Percentiles rank a stretch among this genome's conserved stretches.
These are phyloP conservation scores for Macrosteles quadrilineatus DNA, from an alignment of 1,140 invertebrate species.

Conservation along the genomic window DNA sequence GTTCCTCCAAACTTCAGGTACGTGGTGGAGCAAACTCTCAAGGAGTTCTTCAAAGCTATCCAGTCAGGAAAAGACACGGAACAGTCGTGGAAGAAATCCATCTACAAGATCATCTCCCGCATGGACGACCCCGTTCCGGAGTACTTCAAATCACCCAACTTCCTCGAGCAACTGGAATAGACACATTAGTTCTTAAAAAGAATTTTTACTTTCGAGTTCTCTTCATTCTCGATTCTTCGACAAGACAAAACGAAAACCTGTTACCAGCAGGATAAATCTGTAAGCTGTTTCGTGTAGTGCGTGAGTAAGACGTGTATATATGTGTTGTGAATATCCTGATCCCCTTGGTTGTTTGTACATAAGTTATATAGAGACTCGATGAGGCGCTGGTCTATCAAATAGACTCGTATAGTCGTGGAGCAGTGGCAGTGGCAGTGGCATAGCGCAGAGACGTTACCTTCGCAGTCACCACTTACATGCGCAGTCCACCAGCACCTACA, in stretches of 20 bases:
- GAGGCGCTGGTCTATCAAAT: constrained; percentile 39
- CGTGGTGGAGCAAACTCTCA: constrained; percentile 95
- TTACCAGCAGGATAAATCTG: constrained; percentile 36
- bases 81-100: constrained; percentile 99
- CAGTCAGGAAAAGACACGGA: constrained; percentile 94
- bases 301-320: constrained; percentile 35
- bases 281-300: constrained; percentile 43
- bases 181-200: constrained; percentile 9
- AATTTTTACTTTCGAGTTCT: constrained; percentile 11
- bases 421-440: constrained; percentile 32
- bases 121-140: constrained; percentile 98
- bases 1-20: constrained; percentile 95
- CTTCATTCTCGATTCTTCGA: constrained; percentile 1
- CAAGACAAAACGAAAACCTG: constrained; percentile 21
- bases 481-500: background rate
- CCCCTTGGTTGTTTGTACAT: constrained; percentile 39
- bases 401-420: constrained; percentile 27
- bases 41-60: constrained; percentile 98
- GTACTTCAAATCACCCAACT: constrained; percentile 99
- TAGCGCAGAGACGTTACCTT: constrained; percentile 29
- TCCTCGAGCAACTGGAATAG: constrained; percentile 97
- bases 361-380: background rate
- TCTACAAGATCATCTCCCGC: constrained; percentile 99
- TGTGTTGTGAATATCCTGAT: constrained; percentile 38
- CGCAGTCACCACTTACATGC: background rate